Conservation (phyloP, 2,113 vertebrate genomes). For the Sminthopsis crassicaudata region DNA sequence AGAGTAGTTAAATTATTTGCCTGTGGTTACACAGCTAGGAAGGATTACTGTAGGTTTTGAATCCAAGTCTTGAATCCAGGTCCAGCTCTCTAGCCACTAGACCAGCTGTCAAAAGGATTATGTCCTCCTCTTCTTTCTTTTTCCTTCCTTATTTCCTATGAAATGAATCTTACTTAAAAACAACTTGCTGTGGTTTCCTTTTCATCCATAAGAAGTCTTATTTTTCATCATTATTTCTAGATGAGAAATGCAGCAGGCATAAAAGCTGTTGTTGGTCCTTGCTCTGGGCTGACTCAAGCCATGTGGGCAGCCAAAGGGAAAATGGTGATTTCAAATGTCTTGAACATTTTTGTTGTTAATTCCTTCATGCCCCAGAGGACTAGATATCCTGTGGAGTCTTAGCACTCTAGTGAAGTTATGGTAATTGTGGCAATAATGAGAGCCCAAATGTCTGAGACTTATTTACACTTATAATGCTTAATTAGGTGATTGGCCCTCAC, state of each 20-base stretch:
- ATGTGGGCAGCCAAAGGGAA: neutral
- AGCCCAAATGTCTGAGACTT: neutral
- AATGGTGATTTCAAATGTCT: neutral
- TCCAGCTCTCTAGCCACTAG: neutral
- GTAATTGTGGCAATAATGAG: neutral
- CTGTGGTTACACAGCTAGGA: neutral
- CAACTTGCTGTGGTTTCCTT: neutral
- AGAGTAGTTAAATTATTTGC: neutral
- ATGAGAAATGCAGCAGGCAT: neutral
- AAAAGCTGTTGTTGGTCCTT: neutral
- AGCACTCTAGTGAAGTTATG: neutral
- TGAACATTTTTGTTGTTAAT: neutral
- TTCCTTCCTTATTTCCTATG: neutral
- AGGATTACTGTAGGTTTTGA: neutral
- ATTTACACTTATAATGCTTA: neutral
- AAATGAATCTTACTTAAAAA: conserved; percentile 4
- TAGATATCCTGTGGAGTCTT: neutral
- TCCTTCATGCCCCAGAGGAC: neutral
- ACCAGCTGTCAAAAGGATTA: neutral
- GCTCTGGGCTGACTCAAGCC: neutral
- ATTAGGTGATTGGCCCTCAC: neutral
- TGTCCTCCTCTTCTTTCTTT: neutral
- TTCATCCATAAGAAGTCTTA: neutral
- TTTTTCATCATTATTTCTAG: conserved; percentile 1
- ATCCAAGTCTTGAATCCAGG: neutral